Evolutionary conservation across 2,797 vertebrate genomes (phyloP).

Genomic region (Threskiornis aethiopicus): DNA sequence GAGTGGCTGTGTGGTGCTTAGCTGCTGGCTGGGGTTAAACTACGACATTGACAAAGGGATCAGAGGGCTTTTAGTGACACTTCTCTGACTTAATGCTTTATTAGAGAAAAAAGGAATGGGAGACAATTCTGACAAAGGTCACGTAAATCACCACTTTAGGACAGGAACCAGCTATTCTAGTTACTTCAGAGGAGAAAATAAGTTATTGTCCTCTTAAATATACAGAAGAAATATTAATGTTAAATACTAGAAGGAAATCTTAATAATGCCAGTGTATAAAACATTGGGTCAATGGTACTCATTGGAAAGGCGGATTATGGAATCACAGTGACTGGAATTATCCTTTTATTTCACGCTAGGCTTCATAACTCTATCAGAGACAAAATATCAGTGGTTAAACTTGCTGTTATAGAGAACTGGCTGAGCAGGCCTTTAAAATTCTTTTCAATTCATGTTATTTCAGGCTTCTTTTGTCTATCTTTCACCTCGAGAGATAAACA

Average conservation of each 20-base stretch:
- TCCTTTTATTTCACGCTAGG: neutral
- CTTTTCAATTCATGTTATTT: neutral
- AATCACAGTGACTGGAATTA: neutral
- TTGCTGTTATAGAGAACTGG: neutral
- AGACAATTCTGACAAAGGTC: neutral
- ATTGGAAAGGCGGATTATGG: neutral
- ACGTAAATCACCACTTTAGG: neutral
- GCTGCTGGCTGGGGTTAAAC: too few species aligned
- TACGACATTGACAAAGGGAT: neutral
- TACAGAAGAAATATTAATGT: neutral
- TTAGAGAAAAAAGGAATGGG: neutral
- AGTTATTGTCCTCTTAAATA: neutral
- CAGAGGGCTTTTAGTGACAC: neutral
- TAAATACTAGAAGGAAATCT: neutral
- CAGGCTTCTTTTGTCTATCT: neutral
- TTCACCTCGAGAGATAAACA: neutral
- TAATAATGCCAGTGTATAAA: neutral
- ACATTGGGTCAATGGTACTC: neutral
- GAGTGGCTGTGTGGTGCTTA: too few species aligned
- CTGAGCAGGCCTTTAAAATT: neutral
- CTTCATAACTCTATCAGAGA: neutral
- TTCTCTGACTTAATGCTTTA: neutral
- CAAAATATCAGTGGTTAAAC: neutral
- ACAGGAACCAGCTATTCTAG: neutral
- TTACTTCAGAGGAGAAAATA: neutral